Evolutionary conservation across 2,888 invertebrate species (phyloP).

Genomic region (Argyra leucocephala): DNA sequence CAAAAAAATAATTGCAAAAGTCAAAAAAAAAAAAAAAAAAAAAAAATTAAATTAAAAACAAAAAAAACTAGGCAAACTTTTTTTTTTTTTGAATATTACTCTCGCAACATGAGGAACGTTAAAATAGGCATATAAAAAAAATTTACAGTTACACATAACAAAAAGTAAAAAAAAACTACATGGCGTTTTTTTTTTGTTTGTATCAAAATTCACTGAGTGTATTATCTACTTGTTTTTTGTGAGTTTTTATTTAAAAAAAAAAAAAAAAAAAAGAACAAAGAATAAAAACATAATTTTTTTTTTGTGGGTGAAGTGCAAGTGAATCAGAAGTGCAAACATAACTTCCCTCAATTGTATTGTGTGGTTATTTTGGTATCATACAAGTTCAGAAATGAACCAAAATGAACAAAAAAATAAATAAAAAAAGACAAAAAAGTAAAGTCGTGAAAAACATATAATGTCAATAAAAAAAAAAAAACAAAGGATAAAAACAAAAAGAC

Average conservation of each 20-base stretch:
- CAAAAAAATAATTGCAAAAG: background rate
- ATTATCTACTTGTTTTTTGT: background rate
- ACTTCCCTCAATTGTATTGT: conserved; percentile 9
- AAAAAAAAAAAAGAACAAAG: no score
- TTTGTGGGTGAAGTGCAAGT: background rate
- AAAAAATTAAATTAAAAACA: background rate
- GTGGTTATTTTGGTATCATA: conserved; percentile 1
- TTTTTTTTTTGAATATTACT: background rate
- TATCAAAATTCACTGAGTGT: conserved; percentile 1
- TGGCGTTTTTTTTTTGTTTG: background rate
- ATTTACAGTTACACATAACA: background rate
- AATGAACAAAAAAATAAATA: background rate
- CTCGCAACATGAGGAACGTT: background rate
- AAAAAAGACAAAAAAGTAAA: no score
- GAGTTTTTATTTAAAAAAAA: background rate
- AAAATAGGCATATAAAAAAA: background rate
- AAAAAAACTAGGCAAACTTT: background rate
- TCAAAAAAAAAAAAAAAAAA: background rate
- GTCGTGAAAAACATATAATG: background rate
- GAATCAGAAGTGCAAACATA: conserved; percentile 10
- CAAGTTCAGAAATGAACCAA: background rate
- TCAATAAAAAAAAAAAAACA: background rate
- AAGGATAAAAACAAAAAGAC: background rate
- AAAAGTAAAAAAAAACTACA: background rate
- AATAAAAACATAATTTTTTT: no score